Conservation (phyloP, 2,797 vertebrate genomes). For the Adrianichthys oophorus region DNA sequence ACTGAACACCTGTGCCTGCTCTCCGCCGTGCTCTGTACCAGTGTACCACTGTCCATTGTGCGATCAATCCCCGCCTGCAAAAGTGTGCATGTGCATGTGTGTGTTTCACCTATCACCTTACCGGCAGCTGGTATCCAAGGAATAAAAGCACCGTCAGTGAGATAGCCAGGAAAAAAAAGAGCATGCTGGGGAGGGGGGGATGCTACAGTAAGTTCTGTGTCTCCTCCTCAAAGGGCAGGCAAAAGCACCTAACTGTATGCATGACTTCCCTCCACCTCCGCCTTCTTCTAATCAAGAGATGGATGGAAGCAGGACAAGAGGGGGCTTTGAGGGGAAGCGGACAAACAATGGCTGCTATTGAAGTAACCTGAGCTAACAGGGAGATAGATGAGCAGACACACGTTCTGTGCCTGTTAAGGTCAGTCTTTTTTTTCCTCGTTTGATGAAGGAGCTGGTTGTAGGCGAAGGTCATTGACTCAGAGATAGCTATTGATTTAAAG, state of each 20-base stretch:
- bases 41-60: constrained; percentile 22
- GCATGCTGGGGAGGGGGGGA: constrained; percentile 32
- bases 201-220: constrained; percentile 34
- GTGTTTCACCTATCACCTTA: constrained; percentile 63
- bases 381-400: constrained; percentile 10
- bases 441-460: constrained; percentile 13
- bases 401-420: constrained; percentile 7
- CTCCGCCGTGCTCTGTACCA: constrained; percentile 23
- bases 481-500: constrained; percentile 62
- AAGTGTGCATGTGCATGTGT: constrained; percentile 15
- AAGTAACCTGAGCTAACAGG: constrained; percentile 15
- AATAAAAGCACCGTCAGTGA: constrained; percentile 49
- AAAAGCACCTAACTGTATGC: constrained; percentile 52
- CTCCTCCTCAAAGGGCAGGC: constrained; percentile 32
- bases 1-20: constrained; percentile 60
- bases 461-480: constrained; percentile 26
- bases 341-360: constrained; percentile 26
- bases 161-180: constrained; percentile 36
- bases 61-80: constrained; percentile 26
- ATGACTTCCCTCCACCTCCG: not conserved
- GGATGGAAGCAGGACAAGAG: constrained; percentile 30
- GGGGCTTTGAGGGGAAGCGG: constrained; percentile 16
- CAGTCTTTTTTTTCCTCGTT: constrained; percentile 21
- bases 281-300: constrained; percentile 42
- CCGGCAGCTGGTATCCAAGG: constrained; percentile 66